phyloP scores from a whole-genome alignment of 53 echinoderm and acorn worm genomes.

The Glandiceps talaboti region DNA sequence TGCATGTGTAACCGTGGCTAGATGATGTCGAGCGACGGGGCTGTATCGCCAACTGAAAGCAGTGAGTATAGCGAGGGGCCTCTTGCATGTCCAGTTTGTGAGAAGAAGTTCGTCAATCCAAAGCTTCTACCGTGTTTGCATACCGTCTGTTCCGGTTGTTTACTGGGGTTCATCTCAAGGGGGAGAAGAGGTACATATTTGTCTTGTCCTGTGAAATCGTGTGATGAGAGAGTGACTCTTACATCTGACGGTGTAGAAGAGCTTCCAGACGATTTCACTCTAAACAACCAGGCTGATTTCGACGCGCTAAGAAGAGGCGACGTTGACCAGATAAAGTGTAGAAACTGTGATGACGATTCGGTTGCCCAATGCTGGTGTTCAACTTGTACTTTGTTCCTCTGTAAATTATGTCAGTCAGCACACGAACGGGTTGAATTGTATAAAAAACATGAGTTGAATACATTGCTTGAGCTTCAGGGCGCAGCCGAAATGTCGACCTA shows the following conservation, averaged over 20 bases:
- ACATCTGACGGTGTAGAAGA: neutral
- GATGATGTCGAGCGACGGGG: too few species aligned
- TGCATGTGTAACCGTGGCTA: too few species aligned
- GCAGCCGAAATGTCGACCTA: neutral
- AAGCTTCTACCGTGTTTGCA: neutral
- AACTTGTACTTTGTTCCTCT: neutral
- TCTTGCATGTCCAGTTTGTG: neutral
- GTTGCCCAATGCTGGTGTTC: neutral
- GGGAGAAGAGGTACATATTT: neutral
- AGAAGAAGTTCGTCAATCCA: neutral
- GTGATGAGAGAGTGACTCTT: neutral
- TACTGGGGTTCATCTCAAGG: neutral
- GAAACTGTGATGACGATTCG: neutral
- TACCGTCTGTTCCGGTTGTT: neutral
- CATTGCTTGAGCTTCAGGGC: neutral
- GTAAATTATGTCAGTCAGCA: neutral
- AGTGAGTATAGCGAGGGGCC: neutral
- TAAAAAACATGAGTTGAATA: neutral
- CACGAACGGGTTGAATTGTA: neutral
- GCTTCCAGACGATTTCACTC: neutral
- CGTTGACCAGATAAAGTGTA: neutral
- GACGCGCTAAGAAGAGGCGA: neutral
- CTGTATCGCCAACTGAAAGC: too few species aligned
- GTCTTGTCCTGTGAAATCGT: neutral
- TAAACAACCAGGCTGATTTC: neutral